These are phyloP conservation scores for Pangasianodon gigas DNA, from an alignment of 2,113 vertebrate genomes.

Conservation along the genomic window DNA sequence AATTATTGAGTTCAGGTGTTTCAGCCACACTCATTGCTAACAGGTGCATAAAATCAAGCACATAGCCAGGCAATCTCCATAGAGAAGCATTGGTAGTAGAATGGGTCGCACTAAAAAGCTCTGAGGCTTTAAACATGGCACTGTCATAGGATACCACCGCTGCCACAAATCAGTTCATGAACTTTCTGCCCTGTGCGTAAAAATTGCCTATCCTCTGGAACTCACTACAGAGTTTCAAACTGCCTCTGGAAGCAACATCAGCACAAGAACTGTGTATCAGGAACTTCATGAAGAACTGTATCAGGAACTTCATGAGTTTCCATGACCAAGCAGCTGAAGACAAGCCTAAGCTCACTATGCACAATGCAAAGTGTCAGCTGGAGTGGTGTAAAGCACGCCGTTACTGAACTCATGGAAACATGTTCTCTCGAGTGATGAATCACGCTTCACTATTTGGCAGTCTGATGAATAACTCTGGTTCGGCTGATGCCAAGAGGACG, in stretches of 20 bases:
- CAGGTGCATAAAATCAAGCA: background rate
- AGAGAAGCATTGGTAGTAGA: background rate
- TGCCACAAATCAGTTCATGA: background rate
- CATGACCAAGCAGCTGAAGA: too few relatives aligned
- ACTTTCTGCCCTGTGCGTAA: background rate
- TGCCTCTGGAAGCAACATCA: too few relatives aligned
- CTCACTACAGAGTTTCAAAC: too few relatives aligned
- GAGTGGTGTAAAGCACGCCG: background rate
- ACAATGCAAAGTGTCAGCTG: too few relatives aligned
- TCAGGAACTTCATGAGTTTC: background rate
- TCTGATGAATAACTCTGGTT: background rate
- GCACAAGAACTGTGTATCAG: background rate
- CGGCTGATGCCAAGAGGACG: background rate
- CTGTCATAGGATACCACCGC: background rate
- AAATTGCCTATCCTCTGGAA: background rate
- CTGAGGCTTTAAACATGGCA: background rate
- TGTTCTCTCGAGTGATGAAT: background rate
- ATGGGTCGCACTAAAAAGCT: background rate
- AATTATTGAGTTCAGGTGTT: background rate
- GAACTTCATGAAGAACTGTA: background rate
- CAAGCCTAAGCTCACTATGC: too few relatives aligned
- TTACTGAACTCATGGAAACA: background rate
- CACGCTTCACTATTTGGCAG: background rate
- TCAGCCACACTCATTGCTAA: background rate
- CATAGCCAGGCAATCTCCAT: background rate